phyloP scores from a whole-genome alignment of 2,113 vertebrate genomes.

The Pimephales promelas region DNA sequence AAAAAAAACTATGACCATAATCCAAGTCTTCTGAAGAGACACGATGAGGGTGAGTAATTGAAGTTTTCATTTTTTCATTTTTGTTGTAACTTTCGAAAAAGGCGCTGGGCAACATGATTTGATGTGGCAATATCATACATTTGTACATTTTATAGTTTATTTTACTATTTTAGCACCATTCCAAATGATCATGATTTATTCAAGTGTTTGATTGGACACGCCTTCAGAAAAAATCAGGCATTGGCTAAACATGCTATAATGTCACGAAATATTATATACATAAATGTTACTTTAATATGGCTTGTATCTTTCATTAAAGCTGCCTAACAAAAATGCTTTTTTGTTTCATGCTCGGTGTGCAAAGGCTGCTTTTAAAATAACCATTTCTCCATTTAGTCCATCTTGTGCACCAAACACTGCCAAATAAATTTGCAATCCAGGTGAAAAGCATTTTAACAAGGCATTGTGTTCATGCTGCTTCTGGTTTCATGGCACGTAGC shows the following conservation, averaged over 20 bases:
- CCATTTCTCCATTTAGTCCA: not conserved
- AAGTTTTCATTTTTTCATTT: too few species aligned
- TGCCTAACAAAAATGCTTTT: not conserved
- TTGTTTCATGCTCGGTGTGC: not conserved
- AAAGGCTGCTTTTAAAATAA: not conserved
- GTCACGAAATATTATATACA: too few species aligned
- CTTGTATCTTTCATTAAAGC: not conserved
- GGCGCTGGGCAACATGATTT: not conserved
- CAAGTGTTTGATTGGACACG: not conserved
- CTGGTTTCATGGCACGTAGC: constrained; percentile 2
- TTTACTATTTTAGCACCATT: not conserved
- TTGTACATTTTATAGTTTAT: not conserved
- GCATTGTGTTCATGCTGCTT: not conserved
- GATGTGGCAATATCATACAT: not conserved
- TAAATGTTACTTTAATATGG: not conserved
- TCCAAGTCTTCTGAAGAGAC: too few species aligned
- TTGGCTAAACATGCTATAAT: not conserved
- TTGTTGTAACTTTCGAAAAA: not conserved
- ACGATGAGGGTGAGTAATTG: too few species aligned
- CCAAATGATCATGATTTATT: not conserved
- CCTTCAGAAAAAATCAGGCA: not conserved
- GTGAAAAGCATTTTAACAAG: constrained; percentile 11
- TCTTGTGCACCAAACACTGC: not conserved
- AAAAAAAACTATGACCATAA: too few species aligned
- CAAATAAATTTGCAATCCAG: constrained; percentile 6